phyloP scores from a whole-genome alignment of 2,797 vertebrate species.

The Lepidocolaptes lacrymiger region DNA sequence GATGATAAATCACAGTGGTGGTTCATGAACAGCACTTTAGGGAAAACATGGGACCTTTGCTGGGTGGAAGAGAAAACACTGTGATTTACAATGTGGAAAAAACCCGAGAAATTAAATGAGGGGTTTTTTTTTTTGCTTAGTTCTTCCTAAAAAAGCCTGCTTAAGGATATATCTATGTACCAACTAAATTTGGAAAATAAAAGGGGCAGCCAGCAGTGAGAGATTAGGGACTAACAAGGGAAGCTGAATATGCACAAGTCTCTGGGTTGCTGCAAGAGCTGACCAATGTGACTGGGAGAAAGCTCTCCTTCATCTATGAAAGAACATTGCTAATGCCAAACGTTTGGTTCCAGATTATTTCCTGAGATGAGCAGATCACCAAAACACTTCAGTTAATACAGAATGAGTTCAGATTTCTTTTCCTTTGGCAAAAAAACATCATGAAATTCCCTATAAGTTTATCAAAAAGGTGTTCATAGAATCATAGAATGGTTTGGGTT shows the following conservation, averaged over 20 bases:
- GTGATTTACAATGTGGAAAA: background rate
- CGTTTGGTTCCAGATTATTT: background rate
- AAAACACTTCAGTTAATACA: background rate
- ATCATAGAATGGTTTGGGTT: background rate
- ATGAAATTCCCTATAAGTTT: background rate
- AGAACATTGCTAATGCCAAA: background rate
- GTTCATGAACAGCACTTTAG: background rate
- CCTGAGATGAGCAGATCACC: background rate
- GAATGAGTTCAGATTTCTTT: background rate
- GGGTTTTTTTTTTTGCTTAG: background rate
- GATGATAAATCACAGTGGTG: background rate
- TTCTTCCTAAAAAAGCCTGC: background rate
- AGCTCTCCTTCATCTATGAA: background rate
- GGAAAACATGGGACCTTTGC: background rate
- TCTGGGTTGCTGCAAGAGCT: background rate
- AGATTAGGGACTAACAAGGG: background rate
- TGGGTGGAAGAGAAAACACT: background rate
- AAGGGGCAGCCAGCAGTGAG: background rate
- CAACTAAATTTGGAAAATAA: background rate
- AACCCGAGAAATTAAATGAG: background rate
- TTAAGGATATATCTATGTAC: background rate
- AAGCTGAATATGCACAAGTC: background rate
- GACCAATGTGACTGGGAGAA: accelerated
- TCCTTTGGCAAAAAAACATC: background rate
- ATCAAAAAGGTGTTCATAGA: background rate